Evolutionary conservation across 53 echinoderm and acorn worm genomes (phyloP).

Genomic region (Apostichopus leukothele): DNA sequence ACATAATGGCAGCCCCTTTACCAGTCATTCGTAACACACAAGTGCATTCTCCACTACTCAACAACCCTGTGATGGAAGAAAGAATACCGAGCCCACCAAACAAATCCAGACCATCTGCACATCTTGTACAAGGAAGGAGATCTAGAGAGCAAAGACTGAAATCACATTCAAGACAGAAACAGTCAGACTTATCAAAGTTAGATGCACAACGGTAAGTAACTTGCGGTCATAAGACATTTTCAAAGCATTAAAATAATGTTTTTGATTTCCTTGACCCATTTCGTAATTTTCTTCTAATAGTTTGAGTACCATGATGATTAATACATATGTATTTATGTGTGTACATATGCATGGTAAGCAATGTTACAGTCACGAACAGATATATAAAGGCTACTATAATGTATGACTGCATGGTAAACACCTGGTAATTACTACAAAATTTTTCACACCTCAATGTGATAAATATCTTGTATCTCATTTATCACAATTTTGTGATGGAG

Average conservation of each 20-base stretch:
- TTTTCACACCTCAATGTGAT: too few relatives aligned
- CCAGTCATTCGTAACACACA: slow-evolving; percentile 81
- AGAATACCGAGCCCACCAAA: slow-evolving; percentile 95
- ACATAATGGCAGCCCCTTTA: slow-evolving; percentile 88
- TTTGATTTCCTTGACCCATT: not conserved
- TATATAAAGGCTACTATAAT: too few relatives aligned
- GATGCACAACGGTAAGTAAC: slow-evolving; percentile 78
- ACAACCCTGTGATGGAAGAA: slow-evolving; percentile 74
- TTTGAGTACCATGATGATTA: too few relatives aligned
- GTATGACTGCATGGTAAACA: too few relatives aligned
- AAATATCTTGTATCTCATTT: too few relatives aligned
- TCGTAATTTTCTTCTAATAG: too few relatives aligned
- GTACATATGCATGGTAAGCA: too few relatives aligned
- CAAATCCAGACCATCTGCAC: slow-evolving; percentile 65
- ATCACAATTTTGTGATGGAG: too few relatives aligned
- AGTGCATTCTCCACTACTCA: slow-evolving; percentile 68
- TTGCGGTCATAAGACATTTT: not conserved
- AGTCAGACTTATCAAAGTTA: slow-evolving; percentile 74
- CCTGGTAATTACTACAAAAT: too few relatives aligned
- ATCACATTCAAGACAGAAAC: slow-evolving; percentile 60
- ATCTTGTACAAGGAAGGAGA: slow-evolving; percentile 58
- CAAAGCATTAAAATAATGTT: not conserved
- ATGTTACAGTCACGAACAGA: too few relatives aligned
- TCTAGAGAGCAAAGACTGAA: slow-evolving; percentile 63
- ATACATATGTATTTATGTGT: too few relatives aligned